Evolutionary conservation across 2,797 vertebrate genomes (phyloP).

Genomic region (Sarcophilus harrisii): DNA sequence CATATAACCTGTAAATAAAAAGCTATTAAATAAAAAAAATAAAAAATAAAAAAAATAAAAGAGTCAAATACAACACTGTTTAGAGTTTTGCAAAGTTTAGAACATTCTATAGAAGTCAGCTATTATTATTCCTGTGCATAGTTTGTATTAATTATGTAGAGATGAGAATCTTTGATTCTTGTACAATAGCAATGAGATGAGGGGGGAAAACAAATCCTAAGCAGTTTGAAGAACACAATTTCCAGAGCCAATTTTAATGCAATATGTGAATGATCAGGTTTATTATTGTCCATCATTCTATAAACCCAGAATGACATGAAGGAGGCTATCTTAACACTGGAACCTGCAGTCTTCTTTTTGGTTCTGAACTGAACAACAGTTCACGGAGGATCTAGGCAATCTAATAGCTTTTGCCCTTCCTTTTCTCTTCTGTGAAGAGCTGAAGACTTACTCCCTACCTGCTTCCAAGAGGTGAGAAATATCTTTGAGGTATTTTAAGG

Average conservation of each 20-base stretch:
- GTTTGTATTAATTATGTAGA: neutral
- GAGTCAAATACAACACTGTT: neutral
- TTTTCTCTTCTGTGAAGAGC: conserved; percentile 1
- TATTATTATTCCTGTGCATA: neutral
- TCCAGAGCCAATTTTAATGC: conserved; percentile 6
- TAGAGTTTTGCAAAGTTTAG: neutral
- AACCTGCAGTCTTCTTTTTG: neutral
- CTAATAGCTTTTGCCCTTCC: neutral
- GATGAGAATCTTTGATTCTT: neutral
- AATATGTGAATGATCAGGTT: neutral
- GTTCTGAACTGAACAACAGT: neutral
- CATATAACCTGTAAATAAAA: too few relatives aligned
- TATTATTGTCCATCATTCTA: neutral
- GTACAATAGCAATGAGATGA: neutral
- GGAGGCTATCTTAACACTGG: neutral
- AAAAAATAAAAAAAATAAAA: too few relatives aligned
- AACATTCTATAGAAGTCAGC: neutral
- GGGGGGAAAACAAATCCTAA: neutral
- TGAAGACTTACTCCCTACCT: conserved; percentile 9
- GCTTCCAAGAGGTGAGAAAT: neutral
- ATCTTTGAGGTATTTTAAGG: neutral
- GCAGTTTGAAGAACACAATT: neutral
- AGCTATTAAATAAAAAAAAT: too few relatives aligned
- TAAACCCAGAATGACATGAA: neutral
- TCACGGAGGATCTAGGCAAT: neutral